Percentiles rank a stretch among this genome's conserved stretches.
phyloP scores from a whole-genome alignment of 2,888 invertebrate genomes.

The Tachina lurida region DNA sequence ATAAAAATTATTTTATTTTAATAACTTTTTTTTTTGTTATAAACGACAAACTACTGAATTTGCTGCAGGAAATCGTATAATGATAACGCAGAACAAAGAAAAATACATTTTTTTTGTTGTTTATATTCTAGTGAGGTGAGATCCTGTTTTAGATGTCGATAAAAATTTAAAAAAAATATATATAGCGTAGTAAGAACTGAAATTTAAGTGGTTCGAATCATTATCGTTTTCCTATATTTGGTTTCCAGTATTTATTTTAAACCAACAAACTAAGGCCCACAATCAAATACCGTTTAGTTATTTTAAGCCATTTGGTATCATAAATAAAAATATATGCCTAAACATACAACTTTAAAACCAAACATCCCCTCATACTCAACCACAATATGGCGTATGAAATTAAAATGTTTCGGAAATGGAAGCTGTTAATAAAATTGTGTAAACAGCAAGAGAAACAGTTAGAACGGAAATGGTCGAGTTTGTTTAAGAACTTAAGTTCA shows the following conservation, averaged over 20 bases:
- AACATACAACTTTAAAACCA: conserved; percentile 5
- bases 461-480: conserved; percentile 29
- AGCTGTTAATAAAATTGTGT: conserved; percentile 33
- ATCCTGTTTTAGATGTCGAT: no score
- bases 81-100: no score
- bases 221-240: no score
- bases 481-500: conserved; percentile 26
- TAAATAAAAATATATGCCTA: background rate
- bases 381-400: conserved; percentile 21
- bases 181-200: no score
- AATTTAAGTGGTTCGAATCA: no score
- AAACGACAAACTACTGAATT: no score
- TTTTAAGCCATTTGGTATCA: conserved; percentile 7
- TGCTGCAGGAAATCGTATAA: no score
- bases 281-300: conserved; percentile 37
- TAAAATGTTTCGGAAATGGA: conserved; percentile 48
- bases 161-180: no score
- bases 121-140: no score
- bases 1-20: no score
- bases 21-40: no score
- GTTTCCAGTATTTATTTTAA: background rate
- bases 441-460: conserved; percentile 9
- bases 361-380: background rate
- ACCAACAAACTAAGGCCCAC: background rate
- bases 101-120: no score